These are phyloP conservation scores for Cyclopterus lumpus DNA, from an alignment of 2,797 vertebrate species.

Conservation along the genomic window DNA sequence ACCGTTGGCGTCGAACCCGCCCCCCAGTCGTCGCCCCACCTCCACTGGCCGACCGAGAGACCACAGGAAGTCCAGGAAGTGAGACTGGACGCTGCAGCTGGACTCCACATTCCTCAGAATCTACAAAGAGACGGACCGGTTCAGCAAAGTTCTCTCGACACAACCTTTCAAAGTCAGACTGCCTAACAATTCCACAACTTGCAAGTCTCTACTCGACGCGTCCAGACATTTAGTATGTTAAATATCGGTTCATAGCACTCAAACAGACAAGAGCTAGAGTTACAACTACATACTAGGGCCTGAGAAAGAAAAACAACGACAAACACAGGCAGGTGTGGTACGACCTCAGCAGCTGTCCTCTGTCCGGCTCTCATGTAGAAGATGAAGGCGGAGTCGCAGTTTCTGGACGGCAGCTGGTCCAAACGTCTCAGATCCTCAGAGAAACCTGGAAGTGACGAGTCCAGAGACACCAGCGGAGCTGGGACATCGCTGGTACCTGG, in stretches of 20 bases:
- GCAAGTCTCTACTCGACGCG: neutral
- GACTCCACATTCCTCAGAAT: constrained; percentile 93
- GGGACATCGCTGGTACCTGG: constrained; percentile 86
- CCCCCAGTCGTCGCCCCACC: constrained; percentile 59
- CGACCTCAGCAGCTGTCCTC: constrained; percentile 91
- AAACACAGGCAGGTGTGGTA: neutral
- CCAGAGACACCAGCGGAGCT: constrained; percentile 91
- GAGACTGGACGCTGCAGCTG: constrained; percentile 85
- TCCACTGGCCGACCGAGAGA: constrained; percentile 91
- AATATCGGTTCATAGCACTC: neutral
- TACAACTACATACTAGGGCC: neutral
- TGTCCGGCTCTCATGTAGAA: constrained; percentile 95
- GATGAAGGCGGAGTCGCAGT: constrained; percentile 91
- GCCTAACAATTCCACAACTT: neutral
- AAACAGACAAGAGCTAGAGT: neutral
- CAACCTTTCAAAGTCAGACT: neutral
- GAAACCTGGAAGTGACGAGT: constrained; percentile 90
- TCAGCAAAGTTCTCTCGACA: neutral
- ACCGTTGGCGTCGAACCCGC: constrained; percentile 73
- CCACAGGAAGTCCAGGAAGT: constrained; percentile 92
- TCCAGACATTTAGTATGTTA: neutral
- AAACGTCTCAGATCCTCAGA: constrained; percentile 90
- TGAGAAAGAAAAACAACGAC: neutral
- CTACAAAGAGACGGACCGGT: constrained; percentile 70
- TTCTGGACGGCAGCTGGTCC: constrained; percentile 90